Evolutionary conservation across 2,888 invertebrate genomes (phyloP).

Genomic region (Nomada ruficornis): DNA sequence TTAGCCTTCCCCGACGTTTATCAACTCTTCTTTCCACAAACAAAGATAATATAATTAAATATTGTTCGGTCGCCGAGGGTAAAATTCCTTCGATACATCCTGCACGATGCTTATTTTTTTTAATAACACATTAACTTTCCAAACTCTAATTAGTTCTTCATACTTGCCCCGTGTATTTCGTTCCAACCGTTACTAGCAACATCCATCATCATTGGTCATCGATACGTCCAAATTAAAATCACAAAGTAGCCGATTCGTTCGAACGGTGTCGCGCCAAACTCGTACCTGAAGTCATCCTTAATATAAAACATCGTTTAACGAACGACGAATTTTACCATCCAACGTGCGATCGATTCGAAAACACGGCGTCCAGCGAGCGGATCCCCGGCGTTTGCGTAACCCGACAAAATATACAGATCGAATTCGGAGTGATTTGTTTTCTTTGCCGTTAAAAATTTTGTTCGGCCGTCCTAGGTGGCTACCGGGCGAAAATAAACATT

Average conservation of each 20-base stretch:
- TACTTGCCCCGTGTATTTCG: neutral
- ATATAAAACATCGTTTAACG: neutral
- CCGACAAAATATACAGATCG: slow-evolving; percentile 72
- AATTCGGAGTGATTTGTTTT: slow-evolving; percentile 72
- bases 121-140: no score
- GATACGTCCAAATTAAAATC: no score
- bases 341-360: slow-evolving; percentile 32
- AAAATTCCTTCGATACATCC: neutral
- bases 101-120: no score
- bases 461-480: slow-evolving; percentile 64
- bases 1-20: slow-evolving; percentile 22
- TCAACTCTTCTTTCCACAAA: slow-evolving; percentile 21
- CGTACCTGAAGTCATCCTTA: neutral
- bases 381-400: slow-evolving; percentile 65
- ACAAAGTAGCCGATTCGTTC: no score
- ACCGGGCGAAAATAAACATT: slow-evolving; percentile 70
- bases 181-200: no score
- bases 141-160: no score
- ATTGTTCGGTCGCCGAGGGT: neutral
- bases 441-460: slow-evolving; percentile 71
- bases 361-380: slow-evolving; percentile 40
- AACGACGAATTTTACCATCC: slow-evolving; percentile 49
- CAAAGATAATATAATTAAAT: slow-evolving; percentile 32
- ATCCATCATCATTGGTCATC: no score
- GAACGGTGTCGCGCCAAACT: no score